Percentiles rank a stretch among this genome's conserved stretches.
phyloP scores from a whole-genome alignment of 2,113 vertebrate species.

The Neomonachus schauinslandi region DNA sequence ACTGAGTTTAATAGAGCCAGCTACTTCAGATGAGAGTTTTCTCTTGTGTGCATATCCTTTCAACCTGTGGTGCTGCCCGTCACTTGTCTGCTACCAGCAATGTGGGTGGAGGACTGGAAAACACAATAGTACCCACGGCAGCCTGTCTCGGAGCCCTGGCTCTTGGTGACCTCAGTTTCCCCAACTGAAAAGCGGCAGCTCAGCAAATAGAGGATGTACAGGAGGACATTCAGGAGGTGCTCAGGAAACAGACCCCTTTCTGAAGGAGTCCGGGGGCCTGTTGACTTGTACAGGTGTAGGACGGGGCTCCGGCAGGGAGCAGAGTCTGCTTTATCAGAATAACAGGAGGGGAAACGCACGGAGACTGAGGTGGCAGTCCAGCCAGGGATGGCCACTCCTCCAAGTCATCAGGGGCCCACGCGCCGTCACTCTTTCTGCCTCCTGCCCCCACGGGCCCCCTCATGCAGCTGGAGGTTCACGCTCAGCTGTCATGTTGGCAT shows the following conservation, averaged over 20 bases:
- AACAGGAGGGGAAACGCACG: not conserved
- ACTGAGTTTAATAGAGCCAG: not conserved
- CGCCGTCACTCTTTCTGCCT: not conserved
- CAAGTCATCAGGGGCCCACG: not conserved
- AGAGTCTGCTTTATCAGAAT: not conserved
- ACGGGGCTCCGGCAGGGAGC: not conserved
- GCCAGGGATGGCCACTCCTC: not conserved
- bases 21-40: not conserved
- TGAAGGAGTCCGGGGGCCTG: not conserved
- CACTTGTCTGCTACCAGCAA: not conserved
- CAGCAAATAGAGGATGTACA: accelerated
- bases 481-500: accelerated
- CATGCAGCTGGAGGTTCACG: not conserved
- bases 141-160: too few relatives aligned
- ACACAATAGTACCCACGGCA: not conserved
- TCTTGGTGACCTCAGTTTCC: not conserved
- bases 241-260: not conserved
- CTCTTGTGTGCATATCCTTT: not conserved
- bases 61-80: not conserved
- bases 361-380: not conserved
- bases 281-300: not conserved
- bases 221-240: too few relatives aligned
- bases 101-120: not conserved
- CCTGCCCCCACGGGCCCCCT: too few relatives aligned
- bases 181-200: not conserved